Conservation (phyloP, 2,113 vertebrate genomes). For the Rattus norvegicus region DNA sequence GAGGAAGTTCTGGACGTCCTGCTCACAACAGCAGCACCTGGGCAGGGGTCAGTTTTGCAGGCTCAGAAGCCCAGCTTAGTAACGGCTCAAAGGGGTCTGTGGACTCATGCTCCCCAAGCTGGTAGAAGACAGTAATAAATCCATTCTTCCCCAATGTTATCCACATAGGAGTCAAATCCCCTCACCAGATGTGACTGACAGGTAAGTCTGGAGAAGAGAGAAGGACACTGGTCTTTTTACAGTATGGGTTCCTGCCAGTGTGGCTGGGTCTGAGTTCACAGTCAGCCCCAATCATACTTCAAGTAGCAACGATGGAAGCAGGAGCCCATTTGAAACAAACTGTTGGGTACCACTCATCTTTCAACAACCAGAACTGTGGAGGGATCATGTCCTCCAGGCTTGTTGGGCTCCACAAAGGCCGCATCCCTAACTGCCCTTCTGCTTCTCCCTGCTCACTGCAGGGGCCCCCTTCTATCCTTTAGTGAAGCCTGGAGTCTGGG, state of each 20-base stretch:
- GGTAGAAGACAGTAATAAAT: background rate
- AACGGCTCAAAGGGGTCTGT: background rate
- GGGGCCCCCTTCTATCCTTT: background rate
- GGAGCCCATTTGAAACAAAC: background rate
- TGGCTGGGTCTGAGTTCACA: background rate
- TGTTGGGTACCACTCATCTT: background rate
- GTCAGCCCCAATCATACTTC: background rate
- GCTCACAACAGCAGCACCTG: background rate
- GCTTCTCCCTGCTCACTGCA: background rate
- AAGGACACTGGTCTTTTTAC: background rate
- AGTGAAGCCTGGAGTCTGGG: background rate
- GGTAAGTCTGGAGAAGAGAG: background rate
- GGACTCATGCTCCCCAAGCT: background rate
- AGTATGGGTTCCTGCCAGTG: background rate
- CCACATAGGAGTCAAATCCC: background rate
- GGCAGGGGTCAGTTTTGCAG: background rate
- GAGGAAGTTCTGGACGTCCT: background rate
- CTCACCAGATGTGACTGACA: background rate
- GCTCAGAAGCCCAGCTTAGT: background rate
- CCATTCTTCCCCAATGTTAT: background rate
- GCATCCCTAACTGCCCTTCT: background rate
- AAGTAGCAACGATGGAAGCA: background rate
- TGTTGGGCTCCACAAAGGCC: background rate
- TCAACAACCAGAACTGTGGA: background rate
- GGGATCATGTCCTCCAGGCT: background rate